Evolutionary conservation across 2,888 invertebrate genomes (phyloP), one percentile per base, ranked within the genome.

Genomic region (Cephus rjabovi): DNA sequence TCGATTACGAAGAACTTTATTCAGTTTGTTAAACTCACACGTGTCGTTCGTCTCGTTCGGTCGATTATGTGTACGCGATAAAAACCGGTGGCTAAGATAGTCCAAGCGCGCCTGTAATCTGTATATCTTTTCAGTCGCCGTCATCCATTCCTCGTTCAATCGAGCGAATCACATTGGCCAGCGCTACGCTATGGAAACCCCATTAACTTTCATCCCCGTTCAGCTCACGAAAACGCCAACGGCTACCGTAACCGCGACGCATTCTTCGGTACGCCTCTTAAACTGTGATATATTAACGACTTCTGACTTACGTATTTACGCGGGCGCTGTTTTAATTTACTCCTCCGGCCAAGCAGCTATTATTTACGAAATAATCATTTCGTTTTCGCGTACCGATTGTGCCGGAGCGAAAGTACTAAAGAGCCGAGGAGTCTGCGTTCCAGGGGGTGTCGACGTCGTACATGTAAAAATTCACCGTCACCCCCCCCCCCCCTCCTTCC

Each of bases 321-420:
- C 74, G 75, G 40, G 76, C 70, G 75, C 79, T 77, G 79, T 82
- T 81, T 80, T 79, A 80, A 82, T 81, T 83, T 81, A 78, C 79
- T 81, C 75, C 79, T 35, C 78, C 40, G 76, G 77, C 75, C 79
- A 79, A 76, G 77, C 74, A 77, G 75, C 80, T 77, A 80, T 80
- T 81, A 79, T 81, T 81, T 79, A 35, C 76, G 77, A 80, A 81
- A 81, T 78, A 80, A 80, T 80, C 80, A 79, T 80, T 75, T 77
- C 80, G 78, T 77, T 79, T 79, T 80, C 79, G 77, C 80, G 76
- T 77, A 74, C 70, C 77, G 77, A 74, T 73, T 77, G 77, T 75
- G 77, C 76, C 56, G 76, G 33, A 79, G 75, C 78, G 76, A 79
- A 81, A 78, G 77, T 34, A 35, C 78, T 78, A 78, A 78, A 78